Conservation (phyloP, 2,113 vertebrate species). For the Hyperoodon ampullatus region DNA sequence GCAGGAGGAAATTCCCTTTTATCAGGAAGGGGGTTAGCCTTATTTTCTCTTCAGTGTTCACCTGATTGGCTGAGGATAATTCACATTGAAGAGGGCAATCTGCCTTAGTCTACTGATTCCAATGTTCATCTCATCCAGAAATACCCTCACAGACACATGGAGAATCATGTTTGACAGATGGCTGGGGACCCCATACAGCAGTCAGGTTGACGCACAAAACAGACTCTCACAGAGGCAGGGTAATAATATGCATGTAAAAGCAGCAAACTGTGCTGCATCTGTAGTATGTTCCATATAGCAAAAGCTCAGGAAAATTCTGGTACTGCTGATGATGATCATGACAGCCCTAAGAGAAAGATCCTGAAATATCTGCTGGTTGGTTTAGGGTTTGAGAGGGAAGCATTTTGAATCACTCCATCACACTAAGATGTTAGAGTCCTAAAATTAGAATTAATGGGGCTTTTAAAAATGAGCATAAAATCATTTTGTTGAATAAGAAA, state of each 20-base stretch:
- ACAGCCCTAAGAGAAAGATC: background rate
- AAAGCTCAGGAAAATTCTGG: background rate
- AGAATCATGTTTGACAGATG: background rate
- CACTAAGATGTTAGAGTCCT: background rate
- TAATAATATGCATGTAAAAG: background rate
- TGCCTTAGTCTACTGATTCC: background rate
- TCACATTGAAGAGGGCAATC: background rate
- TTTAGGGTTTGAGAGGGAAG: background rate
- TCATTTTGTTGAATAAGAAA: background rate
- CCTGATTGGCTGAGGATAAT: background rate
- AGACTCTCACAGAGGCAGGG: background rate
- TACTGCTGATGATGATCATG: no score
- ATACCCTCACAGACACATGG: background rate
- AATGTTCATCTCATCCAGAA: background rate
- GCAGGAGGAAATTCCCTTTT: background rate
- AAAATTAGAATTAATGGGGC: background rate
- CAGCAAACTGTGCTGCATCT: background rate
- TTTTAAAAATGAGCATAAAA: background rate
- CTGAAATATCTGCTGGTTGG: background rate
- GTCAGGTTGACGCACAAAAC: background rate
- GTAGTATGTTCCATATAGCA: background rate
- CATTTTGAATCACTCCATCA: background rate
- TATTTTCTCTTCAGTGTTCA: background rate
- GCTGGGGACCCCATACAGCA: background rate
- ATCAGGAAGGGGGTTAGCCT: background rate